phyloP scores from a whole-genome alignment of 2,888 invertebrate genomes.

The Hoplodrina blanda region DNA sequence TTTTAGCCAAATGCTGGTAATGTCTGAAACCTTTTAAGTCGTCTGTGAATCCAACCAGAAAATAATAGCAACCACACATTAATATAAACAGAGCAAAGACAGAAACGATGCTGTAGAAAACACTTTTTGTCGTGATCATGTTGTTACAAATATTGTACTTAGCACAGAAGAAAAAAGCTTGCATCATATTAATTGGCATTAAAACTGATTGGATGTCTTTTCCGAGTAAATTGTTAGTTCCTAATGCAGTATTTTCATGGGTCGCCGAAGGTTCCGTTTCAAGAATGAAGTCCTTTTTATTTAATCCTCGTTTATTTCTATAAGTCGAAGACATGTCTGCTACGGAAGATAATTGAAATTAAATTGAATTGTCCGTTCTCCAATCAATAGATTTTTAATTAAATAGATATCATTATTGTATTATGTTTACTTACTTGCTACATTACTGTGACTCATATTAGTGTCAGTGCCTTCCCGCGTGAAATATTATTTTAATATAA shows the following conservation, averaged over 20 bases:
- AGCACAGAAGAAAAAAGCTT: neutral
- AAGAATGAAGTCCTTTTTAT: neutral
- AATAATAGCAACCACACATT: neutral
- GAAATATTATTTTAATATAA: too few species aligned
- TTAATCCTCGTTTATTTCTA: neutral
- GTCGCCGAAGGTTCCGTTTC: neutral
- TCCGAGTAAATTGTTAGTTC: neutral
- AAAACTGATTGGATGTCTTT: constrained; percentile 1
- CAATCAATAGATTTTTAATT: neutral
- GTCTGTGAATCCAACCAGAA: neutral
- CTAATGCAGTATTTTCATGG: neutral
- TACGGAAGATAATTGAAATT: neutral
- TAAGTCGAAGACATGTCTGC: neutral
- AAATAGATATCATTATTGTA: neutral
- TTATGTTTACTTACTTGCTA: too few species aligned
- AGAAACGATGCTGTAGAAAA: neutral
- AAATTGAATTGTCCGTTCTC: neutral
- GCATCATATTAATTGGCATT: neutral
- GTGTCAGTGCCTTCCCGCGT: too few species aligned
- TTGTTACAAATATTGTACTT: constrained; percentile 1
- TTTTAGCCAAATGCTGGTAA: neutral
- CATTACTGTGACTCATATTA: too few species aligned
- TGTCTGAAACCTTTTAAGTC: neutral
- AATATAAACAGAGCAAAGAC: neutral
- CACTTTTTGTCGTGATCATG: neutral